Conservation (phyloP, 2,888 invertebrate species). For the Strigamia maritima region DNA sequence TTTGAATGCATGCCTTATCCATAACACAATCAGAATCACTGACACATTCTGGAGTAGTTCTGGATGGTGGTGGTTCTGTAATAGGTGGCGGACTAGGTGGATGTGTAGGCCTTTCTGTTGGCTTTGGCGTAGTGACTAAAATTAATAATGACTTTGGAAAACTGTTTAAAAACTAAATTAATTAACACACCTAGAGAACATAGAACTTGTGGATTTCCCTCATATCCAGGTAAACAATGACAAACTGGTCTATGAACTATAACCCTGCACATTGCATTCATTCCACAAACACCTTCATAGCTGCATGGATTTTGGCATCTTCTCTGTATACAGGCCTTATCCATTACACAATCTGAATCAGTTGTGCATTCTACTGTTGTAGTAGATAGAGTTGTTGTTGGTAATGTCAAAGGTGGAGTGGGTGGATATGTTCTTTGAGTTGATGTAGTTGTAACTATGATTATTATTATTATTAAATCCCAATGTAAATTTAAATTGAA, state of each 20-base stretch:
- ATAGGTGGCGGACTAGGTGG: slow-evolving; percentile 9
- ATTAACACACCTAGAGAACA: slow-evolving; percentile 19
- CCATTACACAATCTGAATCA: slow-evolving; percentile 46
- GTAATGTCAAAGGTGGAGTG: neutral
- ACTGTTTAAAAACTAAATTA: neutral
- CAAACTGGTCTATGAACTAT: slow-evolving; percentile 79
- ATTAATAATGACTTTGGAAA: neutral
- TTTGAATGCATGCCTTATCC: slow-evolving; percentile 45
- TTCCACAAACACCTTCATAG: slow-evolving; percentile 66
- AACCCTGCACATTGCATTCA: slow-evolving; percentile 74
- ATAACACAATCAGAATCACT: slow-evolving; percentile 46
- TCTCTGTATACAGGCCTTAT: slow-evolving; percentile 45
- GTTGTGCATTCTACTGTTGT: slow-evolving; percentile 44
- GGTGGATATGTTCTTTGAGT: neutral
- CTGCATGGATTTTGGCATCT: slow-evolving; percentile 64
- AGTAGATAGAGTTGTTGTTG: slow-evolving; percentile 7
- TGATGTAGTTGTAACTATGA: neutral
- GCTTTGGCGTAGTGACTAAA: neutral
- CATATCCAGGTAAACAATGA: slow-evolving; percentile 60
- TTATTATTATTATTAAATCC: neutral
- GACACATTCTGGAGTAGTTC: slow-evolving; percentile 44
- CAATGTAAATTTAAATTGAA: slow-evolving; percentile 17
- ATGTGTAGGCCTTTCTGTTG: slow-evolving; percentile 12
- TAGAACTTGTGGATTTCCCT: slow-evolving; percentile 41
- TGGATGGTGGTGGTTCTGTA: neutral